phyloP scores from a whole-genome alignment of 2,113 vertebrate species.

The Stomatorhinus ivindoensis region DNA sequence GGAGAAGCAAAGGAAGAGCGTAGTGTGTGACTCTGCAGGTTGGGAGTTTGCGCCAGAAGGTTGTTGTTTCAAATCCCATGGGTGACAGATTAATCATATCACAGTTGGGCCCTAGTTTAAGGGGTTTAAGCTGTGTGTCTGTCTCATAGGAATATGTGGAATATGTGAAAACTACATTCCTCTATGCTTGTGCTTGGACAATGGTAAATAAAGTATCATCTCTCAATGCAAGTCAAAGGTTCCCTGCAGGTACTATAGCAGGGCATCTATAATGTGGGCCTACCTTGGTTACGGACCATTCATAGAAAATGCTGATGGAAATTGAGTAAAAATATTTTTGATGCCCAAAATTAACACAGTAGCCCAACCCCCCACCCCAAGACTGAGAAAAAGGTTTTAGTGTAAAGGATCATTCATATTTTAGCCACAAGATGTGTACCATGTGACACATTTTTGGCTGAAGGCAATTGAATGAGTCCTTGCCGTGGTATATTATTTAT shows the following conservation, averaged over 20 bases:
- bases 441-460: neutral
- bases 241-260: neutral
- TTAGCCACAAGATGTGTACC: conserved; percentile 2
- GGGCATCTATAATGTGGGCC: neutral
- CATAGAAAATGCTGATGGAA: neutral
- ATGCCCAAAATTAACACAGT: neutral
- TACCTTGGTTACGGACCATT: neutral
- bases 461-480: neutral
- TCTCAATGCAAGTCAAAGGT: neutral
- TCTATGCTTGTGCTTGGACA: neutral
- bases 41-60: neutral
- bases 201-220: neutral
- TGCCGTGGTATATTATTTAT: neutral
- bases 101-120: neutral
- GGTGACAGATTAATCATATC: neutral
- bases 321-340: neutral
- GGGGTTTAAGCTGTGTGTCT: neutral
- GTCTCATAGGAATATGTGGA: neutral
- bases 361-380: neutral
- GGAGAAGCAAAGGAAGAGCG: neutral
- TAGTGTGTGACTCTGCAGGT: neutral
- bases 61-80: neutral
- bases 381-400: neutral
- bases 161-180: neutral
- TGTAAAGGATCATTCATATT: neutral